Evolutionary conservation across 1,140 invertebrate genomes (phyloP).

Genomic region (Ctenoplectra terminalis): DNA sequence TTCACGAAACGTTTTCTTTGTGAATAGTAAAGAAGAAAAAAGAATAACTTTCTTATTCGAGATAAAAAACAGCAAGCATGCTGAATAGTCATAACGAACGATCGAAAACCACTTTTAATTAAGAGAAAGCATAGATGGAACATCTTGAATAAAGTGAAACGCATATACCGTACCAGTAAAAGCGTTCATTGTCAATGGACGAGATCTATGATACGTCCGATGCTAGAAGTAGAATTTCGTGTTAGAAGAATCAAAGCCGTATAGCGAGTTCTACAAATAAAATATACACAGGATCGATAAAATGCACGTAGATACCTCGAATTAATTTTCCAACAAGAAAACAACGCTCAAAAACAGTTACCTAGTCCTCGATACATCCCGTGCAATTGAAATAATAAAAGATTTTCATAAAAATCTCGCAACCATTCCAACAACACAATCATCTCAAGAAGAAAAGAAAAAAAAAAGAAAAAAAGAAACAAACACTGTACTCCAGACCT

Average conservation of each 20-base stretch:
- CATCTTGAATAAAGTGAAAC: not conserved
- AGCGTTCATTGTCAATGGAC: not conserved
- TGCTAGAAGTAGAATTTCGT: not conserved
- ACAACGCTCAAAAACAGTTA: too few relatives aligned
- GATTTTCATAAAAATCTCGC: not conserved
- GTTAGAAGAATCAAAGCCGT: not conserved
- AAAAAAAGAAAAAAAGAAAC: not conserved
- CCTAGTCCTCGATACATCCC: too few relatives aligned
- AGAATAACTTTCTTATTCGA: not conserved
- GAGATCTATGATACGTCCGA: not conserved
- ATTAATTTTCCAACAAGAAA: not conserved
- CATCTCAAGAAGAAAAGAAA: too few relatives aligned
- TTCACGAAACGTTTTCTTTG: not conserved
- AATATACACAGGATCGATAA: not conserved
- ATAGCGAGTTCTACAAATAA: not conserved
- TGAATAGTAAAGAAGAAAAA: not conserved
- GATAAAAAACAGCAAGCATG: not conserved
- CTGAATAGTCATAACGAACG: not conserved
- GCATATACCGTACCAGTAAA: not conserved
- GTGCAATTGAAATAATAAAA: slow-evolving; percentile 2
- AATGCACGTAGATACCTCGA: too few relatives aligned
- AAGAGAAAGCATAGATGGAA: not conserved
- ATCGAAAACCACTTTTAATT: slow-evolving; percentile 3
- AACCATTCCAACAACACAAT: not conserved
- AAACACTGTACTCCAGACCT: not conserved